These are phyloP conservation scores for Eueremaeus valkanovi DNA, from an alignment of 2,888 invertebrate genomes.

Conservation along the genomic window DNA sequence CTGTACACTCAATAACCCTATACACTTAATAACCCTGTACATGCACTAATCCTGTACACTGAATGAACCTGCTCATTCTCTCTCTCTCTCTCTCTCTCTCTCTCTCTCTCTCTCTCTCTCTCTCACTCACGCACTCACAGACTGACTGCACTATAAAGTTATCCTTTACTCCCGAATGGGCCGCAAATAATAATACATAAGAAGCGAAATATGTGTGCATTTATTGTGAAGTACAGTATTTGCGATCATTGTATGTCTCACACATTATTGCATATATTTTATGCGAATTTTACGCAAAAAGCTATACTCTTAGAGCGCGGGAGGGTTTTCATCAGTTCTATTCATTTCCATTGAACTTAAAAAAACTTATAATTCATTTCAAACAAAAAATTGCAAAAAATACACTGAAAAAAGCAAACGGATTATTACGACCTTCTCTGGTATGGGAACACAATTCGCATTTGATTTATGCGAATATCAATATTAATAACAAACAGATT, in stretches of 20 bases:
- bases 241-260: slow-evolving; percentile 7
- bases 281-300: too few species aligned
- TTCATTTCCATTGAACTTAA: slow-evolving; percentile 3
- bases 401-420: slow-evolving; percentile 25
- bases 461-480: not conserved
- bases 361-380: slow-evolving; percentile 29
- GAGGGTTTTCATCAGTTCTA: slow-evolving; percentile 5
- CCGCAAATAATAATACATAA: slow-evolving; percentile 25
- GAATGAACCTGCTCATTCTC: too few species aligned
- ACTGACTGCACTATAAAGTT: too few species aligned
- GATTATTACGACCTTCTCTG: slow-evolving; percentile 31
- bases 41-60: too few species aligned
- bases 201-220: slow-evolving; percentile 11
- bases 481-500: not conserved
- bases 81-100: too few species aligned
- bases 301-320: not conserved
- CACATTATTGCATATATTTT: not conserved
- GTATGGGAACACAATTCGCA: not conserved
- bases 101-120: too few species aligned
- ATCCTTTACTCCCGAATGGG: too few species aligned
- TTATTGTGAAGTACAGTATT: slow-evolving; percentile 19
- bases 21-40: too few species aligned
- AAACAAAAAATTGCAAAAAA: slow-evolving; percentile 27
- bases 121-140: too few species aligned
- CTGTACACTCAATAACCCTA: too few species aligned